Percentiles rank a stretch among this genome's conserved stretches.
Conservation (phyloP, 2,888 invertebrate species). For the Epirrhoe tristata region DNA sequence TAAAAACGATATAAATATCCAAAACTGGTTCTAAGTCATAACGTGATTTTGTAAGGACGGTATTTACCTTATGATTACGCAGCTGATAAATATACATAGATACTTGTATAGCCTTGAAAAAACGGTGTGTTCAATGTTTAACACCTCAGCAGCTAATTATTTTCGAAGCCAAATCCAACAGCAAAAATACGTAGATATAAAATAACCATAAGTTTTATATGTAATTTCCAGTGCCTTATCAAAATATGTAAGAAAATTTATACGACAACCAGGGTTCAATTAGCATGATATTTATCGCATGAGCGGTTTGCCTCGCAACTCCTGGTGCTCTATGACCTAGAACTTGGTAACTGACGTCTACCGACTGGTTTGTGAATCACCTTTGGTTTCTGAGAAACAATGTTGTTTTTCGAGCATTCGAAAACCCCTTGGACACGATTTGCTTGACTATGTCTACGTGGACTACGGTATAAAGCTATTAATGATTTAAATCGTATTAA, state of each 20-base stretch:
- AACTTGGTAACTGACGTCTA: conserved; percentile 65
- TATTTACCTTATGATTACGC: background rate
- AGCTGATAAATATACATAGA: background rate
- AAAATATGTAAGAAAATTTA: background rate
- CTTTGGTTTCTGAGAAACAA: conserved; percentile 65
- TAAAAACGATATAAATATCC: background rate
- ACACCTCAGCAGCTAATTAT: background rate
- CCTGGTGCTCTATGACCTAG: conserved; percentile 75
- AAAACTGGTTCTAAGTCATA: background rate
- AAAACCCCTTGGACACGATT: conserved; percentile 49
- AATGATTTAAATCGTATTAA: background rate
- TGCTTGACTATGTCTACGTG: conserved; percentile 28
- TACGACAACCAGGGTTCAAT: conserved; percentile 26
- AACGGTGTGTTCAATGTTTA: background rate
- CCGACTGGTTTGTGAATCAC: conserved; percentile 55
- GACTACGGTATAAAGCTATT: background rate
- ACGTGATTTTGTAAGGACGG: background rate
- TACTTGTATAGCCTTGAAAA: conserved; percentile 3
- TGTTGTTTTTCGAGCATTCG: conserved; percentile 64
- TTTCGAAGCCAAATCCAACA: background rate
- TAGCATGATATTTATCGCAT: conserved; percentile 29
- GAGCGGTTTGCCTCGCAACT: conserved; percentile 36
- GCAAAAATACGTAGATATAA: background rate
- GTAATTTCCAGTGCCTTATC: background rate
- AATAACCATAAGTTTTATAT: background rate